A percentile compares a stretch with the other conserved stretches of the same genome.
These are phyloP conservation scores for Pegea sp. DNA, from an alignment of 23 tunicate species.

Conservation along the genomic window DNA sequence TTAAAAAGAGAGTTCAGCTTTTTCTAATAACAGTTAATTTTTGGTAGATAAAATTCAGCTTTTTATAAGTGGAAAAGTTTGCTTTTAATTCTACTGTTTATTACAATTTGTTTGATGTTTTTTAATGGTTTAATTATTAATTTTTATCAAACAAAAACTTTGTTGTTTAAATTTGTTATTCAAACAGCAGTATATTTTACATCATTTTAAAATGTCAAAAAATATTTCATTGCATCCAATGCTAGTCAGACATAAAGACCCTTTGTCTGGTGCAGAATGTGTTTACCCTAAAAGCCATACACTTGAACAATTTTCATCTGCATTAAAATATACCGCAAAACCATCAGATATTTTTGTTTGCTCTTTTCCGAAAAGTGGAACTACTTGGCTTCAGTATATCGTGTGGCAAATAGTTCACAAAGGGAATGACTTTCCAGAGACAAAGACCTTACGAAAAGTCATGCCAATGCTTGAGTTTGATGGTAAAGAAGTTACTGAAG, in stretches of 20 bases:
- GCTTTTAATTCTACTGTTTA: too few species aligned
- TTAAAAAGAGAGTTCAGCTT: too few species aligned
- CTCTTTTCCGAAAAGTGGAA: slow-evolving; percentile 33
- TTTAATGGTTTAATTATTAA: too few species aligned
- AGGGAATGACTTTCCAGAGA: slow-evolving; percentile 8
- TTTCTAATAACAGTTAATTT: too few species aligned
- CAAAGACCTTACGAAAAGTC: not conserved
- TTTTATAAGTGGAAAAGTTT: too few species aligned
- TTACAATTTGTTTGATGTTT: too few species aligned
- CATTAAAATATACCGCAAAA: slow-evolving; percentile 17
- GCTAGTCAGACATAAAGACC: not conserved
- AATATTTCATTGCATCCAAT: too few species aligned
- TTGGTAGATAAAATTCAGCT: too few species aligned
- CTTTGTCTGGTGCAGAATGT: not conserved
- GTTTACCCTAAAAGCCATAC: not conserved
- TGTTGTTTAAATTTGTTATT: too few species aligned
- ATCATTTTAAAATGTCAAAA: too few species aligned
- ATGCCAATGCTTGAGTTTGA: slow-evolving; percentile 70
- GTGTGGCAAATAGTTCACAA: slow-evolving; percentile 36
- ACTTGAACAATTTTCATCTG: slow-evolving; percentile 8
- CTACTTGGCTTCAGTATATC: slow-evolving; percentile 55
- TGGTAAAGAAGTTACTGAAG: slow-evolving; percentile 11
- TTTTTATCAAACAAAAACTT: too few species aligned
- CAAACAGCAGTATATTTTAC: too few species aligned
- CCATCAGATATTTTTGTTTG: slow-evolving; percentile 31